A percentile compares a stretch with the other conserved stretches of the same genome.
phyloP scores from a whole-genome alignment of 2,797 vertebrate genomes.

The Emydoidea blandingii region DNA sequence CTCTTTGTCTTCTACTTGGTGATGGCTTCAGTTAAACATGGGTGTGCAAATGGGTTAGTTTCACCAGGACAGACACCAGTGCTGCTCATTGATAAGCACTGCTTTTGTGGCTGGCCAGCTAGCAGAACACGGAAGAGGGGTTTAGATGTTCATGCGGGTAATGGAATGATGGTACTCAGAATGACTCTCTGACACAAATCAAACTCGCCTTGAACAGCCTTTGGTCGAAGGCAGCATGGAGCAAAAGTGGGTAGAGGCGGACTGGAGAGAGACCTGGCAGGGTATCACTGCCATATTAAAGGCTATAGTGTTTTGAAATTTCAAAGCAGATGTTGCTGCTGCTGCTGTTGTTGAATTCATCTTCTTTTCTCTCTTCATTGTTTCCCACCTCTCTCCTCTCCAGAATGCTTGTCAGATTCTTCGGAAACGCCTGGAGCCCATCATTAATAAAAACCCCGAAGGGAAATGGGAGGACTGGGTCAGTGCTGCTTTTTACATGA shows the following conservation, averaged over 20 bases:
- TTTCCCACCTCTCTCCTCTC: neutral
- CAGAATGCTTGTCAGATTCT: slow-evolving; percentile 88
- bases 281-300: neutral
- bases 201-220: neutral
- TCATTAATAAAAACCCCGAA: slow-evolving; percentile 83
- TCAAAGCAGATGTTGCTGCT: neutral
- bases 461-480: slow-evolving; percentile 90
- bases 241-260: neutral
- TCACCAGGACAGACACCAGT: neutral
- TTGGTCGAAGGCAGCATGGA: neutral
- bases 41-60: neutral
- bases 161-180: neutral
- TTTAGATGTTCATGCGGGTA: neutral
- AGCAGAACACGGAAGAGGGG: neutral
- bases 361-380: neutral
- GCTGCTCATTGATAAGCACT: neutral
- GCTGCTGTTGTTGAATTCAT: neutral
- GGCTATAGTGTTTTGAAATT: neutral
- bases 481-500: slow-evolving; percentile 11
- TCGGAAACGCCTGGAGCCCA: slow-evolving; percentile 85
- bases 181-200: neutral
- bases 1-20: neutral
- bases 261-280: neutral
- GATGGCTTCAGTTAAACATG: neutral
- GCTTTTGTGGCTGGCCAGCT: neutral